A percentile compares a stretch with the other conserved stretches of the same genome.
phyloP scores from a whole-genome alignment of 2,113 vertebrate species.

The Prunella himalayana region DNA sequence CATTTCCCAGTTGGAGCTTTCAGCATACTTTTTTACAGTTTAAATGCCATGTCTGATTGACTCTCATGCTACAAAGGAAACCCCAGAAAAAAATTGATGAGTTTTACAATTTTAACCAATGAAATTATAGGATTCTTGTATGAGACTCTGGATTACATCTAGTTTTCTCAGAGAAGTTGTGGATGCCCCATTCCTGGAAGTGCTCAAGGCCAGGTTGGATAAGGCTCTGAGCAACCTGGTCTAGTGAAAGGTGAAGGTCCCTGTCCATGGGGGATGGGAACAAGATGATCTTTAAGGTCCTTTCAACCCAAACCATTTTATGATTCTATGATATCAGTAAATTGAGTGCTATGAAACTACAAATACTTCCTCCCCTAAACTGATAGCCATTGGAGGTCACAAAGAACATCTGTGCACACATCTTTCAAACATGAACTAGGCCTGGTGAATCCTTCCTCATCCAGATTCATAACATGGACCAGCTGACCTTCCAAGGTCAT shows the following conservation, averaged over 20 bases:
- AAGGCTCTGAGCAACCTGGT: neutral
- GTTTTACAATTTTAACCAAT: neutral
- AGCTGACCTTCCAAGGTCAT: neutral
- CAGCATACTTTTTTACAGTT: neutral
- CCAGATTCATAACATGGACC: neutral
- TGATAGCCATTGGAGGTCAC: neutral
- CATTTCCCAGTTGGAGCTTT: neutral
- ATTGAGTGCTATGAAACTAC: neutral
- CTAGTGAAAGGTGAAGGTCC: neutral
- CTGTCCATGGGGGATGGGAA: neutral
- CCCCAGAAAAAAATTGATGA: neutral
- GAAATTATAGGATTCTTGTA: neutral
- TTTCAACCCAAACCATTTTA: neutral
- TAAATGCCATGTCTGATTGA: neutral
- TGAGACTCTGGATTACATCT: neutral
- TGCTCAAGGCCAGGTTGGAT: neutral
- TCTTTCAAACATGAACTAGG: neutral
- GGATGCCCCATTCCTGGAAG: neutral
- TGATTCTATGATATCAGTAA: neutral
- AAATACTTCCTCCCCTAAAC: neutral
- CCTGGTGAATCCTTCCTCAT: neutral
- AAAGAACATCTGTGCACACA: neutral
- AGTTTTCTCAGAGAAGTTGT: neutral
- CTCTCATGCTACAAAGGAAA: neutral
- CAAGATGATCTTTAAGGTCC: neutral